phyloP scores from a whole-genome alignment of 2,113 vertebrate species.

The Petromus typicus region DNA sequence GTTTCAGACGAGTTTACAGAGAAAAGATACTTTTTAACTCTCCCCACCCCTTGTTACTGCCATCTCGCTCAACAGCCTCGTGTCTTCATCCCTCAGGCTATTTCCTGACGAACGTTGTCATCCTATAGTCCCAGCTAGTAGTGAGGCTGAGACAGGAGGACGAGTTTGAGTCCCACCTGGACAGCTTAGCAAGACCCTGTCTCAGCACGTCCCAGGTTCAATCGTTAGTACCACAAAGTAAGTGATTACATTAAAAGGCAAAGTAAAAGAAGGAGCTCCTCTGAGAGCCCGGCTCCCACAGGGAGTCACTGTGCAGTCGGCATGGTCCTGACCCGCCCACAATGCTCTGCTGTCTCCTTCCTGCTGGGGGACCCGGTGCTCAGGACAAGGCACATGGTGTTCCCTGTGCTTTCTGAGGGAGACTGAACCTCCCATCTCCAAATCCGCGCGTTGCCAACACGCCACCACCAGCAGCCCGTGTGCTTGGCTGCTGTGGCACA shows the following conservation, averaged over 20 bases:
- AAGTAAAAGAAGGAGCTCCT: not conserved
- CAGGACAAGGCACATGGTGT: not conserved
- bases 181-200: not conserved
- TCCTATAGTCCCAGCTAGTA: not conserved
- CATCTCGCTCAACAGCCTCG: not conserved
- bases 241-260: not conserved
- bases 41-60: not conserved
- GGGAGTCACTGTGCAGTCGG: not conserved
- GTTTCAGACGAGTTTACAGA: not conserved
- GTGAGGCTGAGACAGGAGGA: not conserved
- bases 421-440: not conserved
- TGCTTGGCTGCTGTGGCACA: not conserved
- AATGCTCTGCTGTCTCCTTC: not conserved
- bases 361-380: not conserved
- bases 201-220: not conserved
- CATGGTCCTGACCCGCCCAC: not conserved
- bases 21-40: not conserved
- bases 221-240: not conserved
- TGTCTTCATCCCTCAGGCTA: not conserved
- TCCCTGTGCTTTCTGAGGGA: not conserved
- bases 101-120: slow-evolving; percentile 28
- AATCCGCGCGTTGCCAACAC: not conserved
- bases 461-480: not conserved
- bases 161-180: not conserved
- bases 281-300: not conserved